These are phyloP conservation scores for Antechinus stuartii DNA, from an alignment of 2,113 vertebrate species.

Conservation along the genomic window DNA sequence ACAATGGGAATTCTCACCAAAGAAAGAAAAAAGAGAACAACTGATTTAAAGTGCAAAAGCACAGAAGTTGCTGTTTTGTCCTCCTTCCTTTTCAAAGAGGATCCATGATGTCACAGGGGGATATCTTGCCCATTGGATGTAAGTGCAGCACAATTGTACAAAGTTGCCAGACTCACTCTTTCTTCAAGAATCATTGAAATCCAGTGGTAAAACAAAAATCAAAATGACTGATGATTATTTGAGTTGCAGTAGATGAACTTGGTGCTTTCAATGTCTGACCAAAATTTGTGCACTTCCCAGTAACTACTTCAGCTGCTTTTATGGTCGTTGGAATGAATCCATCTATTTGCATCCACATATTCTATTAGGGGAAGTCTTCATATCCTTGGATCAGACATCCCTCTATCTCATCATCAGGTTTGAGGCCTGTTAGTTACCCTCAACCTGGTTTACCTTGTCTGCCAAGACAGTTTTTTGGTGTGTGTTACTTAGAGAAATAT, in stretches of 20 bases:
- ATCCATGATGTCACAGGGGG: background rate
- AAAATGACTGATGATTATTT: background rate
- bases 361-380: background rate
- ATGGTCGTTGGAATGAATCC: background rate
- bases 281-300: background rate
- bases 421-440: background rate
- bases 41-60: no score
- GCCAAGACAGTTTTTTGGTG: background rate
- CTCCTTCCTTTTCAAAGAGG: background rate
- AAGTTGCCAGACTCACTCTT: background rate
- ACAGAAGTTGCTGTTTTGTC: background rate
- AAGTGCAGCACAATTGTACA: no score
- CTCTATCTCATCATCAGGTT: background rate
- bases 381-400: background rate
- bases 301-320: background rate
- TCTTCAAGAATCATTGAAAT: background rate
- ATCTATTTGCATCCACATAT: background rate
- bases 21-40: no score
- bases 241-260: background rate
- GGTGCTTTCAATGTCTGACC: background rate
- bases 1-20: background rate
- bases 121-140: background rate
- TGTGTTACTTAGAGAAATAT: background rate
- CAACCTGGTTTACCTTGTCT: background rate
- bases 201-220: background rate